Conservation (phyloP, 2,888 invertebrate genomes). For the Laspeyria flexula region DNA sequence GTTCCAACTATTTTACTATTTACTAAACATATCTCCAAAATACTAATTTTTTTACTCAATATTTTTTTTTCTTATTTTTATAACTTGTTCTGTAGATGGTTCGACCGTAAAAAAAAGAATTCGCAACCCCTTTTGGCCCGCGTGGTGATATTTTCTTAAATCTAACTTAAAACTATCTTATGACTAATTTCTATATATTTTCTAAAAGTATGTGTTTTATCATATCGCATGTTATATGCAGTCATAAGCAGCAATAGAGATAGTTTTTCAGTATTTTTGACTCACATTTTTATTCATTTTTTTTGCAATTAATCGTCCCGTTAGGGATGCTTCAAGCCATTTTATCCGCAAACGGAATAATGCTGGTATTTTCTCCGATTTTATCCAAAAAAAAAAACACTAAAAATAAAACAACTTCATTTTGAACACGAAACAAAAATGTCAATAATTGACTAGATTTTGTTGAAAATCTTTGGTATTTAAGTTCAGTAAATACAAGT, state of each 20-base stretch:
- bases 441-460: conserved; percentile 43
- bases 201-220: conserved; percentile 72
- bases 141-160: conserved; percentile 71
- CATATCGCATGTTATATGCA: conserved; percentile 62
- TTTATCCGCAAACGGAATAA: conserved; percentile 34
- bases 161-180: conserved; percentile 51
- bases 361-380: conserved; percentile 15
- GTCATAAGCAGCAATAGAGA: conserved; percentile 75
- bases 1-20: conserved; percentile 59
- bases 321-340: conserved; percentile 40
- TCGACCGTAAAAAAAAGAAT: conserved; percentile 59
- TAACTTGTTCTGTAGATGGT: conserved; percentile 72
- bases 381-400: conserved; percentile 6
- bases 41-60: conserved; percentile 76
- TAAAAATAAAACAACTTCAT: conserved; percentile 3
- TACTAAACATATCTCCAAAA: conserved; percentile 85
- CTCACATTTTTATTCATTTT: conserved; percentile 77
- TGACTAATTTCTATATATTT: conserved; percentile 64
- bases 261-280: conserved; percentile 70
- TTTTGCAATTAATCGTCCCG: conserved; percentile 47
- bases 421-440: conserved; percentile 9
- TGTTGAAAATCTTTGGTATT: conserved; percentile 22
- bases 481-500: conserved; percentile 14
- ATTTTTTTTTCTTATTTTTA: conserved; percentile 58
- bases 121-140: conserved; percentile 80